Evolutionary conservation across 2,888 invertebrate genomes (phyloP), one percentile per base, ranked within the genome.

Genomic region (Zaprionus bogoriensis): DNA sequence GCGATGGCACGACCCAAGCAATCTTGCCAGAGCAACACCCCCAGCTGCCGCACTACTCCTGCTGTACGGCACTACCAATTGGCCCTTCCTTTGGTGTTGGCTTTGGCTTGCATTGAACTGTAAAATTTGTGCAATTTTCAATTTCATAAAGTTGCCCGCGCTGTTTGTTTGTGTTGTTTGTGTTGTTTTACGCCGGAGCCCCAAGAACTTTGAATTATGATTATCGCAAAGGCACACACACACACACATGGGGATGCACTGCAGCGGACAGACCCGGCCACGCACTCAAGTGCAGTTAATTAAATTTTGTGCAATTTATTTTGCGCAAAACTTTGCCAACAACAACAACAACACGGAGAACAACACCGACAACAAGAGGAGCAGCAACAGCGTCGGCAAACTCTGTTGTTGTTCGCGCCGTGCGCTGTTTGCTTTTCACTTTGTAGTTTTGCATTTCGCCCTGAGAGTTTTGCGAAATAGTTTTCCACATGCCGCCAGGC

Each of bases 261-360:
- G 67, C 70, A 44, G 47, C 77, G 60, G 53, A 59, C 77, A 59
- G 27, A 55, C 61, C 62, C 53, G 53, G 65, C 72, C 60, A 73
- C 67, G 83, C 83, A 80, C 80, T 83, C 77, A 74, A 79, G 79
- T 81, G 85, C 81, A 81, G 81, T 81, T 81, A 81, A 81, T 81
- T 81, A 84, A 81, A 84, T 81, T 81, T 81, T 78, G 72, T 67
- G 74, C 81, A 84, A 81, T 81, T 81, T 81, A 84, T 84, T 81
- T 81, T 84, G 76, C 65, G 64, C 73, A 77, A 77, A 79, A 84
- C 67, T 79, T 79, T 81, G 57, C 39, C 66, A 61, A 22, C 62
- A 67, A 53, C 74, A 73, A 58, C 67, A 64, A 27, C 51, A 42
- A 22, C 61, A 46, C n/a, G n/a, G n/a, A n/a, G 7, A 58, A 50